Percentiles rank a stretch among this genome's conserved stretches.
phyloP scores from a whole-genome alignment of 2,888 invertebrate genomes.

The Scrobipalpa atriplicella region DNA sequence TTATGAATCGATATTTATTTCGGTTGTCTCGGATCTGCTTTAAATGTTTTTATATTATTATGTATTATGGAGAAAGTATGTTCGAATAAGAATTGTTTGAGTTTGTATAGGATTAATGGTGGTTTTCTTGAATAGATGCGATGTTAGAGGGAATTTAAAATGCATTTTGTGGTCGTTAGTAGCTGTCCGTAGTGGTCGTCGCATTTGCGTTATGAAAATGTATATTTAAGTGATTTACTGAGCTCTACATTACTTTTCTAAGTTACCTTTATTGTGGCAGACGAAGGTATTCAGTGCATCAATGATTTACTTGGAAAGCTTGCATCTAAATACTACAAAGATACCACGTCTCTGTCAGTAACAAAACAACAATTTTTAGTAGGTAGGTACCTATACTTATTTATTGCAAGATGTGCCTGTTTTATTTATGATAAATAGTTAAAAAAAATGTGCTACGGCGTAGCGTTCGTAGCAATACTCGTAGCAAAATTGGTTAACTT shows the following conservation, averaged over 20 bases:
- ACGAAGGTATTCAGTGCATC: not conserved
- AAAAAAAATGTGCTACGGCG: no score
- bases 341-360: no score
- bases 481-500: no score
- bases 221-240: not conserved
- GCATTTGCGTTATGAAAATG: constrained; percentile 21
- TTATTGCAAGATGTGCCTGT: no score
- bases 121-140: constrained; percentile 39
- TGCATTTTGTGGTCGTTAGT: constrained; percentile 68
- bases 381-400: no score
- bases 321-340: no score
- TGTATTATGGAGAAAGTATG: constrained; percentile 44
- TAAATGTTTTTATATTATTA: constrained; percentile 60
- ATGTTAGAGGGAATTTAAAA: constrained; percentile 60
- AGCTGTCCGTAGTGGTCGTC: constrained; percentile 29
- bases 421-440: no score
- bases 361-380: no score
- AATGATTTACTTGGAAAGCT: not conserved
- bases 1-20: constrained; percentile 79
- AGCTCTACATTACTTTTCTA: no score
- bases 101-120: constrained; percentile 57
- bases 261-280: no score
- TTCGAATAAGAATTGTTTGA: constrained; percentile 32
- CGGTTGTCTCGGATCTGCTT: constrained; percentile 54
- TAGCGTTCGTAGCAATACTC: no score